Base-by-base conservation (phyloP, 2,113 vertebrate species). In the Erinaceus europaeus region DNA sequence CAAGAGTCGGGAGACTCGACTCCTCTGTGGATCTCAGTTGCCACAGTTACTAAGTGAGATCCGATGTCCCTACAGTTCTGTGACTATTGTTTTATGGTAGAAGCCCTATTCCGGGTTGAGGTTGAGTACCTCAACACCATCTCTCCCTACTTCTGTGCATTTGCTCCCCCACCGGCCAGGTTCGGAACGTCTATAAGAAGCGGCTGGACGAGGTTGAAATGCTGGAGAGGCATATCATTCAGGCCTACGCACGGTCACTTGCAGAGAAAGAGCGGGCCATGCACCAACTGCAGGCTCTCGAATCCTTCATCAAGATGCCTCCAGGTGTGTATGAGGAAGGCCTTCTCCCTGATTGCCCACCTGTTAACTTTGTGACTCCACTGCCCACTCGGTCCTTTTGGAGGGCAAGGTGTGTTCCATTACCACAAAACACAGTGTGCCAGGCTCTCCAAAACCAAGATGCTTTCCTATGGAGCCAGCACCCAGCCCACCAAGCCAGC, bases 141-240 rank as follows among this genome's bases (percentile, higher is more conserved):
- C 72, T 92, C 53, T 64, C 42, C 1, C 9, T 1, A 11, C 83
- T 90, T 94, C 38, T 91, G 50, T 87, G 0, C 67, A 0, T 89
- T 79, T 67, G 46, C 38, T 71, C 5, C 0, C 76, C 40, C 36
- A 20, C 0, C 0, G 53, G 9, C 82, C 75, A 99, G 99, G 95
- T 97, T 87, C 95, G 96, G 42, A 68, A 77, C n/a, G 95, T 98
- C 61, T 98, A 96, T 68, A 93, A 91, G 44, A 84, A 53, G 74
- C 65, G 88, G 44, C 82, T 98, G 55, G 84, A 90, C 65, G 97
- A 98, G 71, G 95, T 96, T 1, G 97, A 98, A 52, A 94, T 93
- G 96, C 44, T 98, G 90, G 98, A 99, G 95, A 96, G 76, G 50
- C 98, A 98, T 44, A 98, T 99, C 27, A 96, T 97, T 61, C 92